A percentile compares a stretch with the other conserved stretches of the same genome.
These are phyloP conservation scores for Andrena praecox DNA, from an alignment of 2,888 invertebrate genomes.

Conservation along the genomic window DNA sequence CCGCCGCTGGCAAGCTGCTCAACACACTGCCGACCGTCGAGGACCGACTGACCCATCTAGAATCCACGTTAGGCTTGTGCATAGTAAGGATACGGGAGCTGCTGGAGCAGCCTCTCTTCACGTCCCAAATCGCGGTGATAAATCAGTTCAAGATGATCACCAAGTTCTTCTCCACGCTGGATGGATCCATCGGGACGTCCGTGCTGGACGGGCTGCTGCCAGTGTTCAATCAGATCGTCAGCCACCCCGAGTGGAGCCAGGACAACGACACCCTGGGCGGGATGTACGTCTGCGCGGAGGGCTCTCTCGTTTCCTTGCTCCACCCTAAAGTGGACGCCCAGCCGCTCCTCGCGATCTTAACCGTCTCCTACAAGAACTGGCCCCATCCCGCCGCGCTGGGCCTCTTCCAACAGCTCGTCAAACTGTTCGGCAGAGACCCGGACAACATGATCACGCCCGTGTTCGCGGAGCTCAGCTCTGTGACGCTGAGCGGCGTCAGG, in stretches of 20 bases:
- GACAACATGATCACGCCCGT: conserved; percentile 74
- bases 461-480: conserved; percentile 77
- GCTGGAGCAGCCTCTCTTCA: conserved; percentile 73
- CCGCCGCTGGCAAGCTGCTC: conserved; percentile 90
- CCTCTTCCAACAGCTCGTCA: conserved; percentile 83
- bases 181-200: conserved; percentile 85
- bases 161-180: conserved; percentile 88
- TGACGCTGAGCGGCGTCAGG: conserved; percentile 80
- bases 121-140: conserved; percentile 84
- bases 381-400: conserved; percentile 84
- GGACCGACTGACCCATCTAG: conserved; percentile 89
- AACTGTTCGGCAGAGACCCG: conserved; percentile 85
- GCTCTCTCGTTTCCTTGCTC: conserved; percentile 78
- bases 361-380: conserved; percentile 83
- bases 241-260: conserved; percentile 87
- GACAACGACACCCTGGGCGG: conserved; percentile 89
- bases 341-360: conserved; percentile 74
- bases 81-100: conserved; percentile 88
- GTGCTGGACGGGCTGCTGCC: conserved; percentile 85
- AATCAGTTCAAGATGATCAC: conserved; percentile 90
- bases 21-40: conserved; percentile 88
- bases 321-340: conserved; percentile 78
- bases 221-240: conserved; percentile 87
- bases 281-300: conserved; percentile 82
- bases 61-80: conserved; percentile 89